Evolutionary conservation across 2,113 vertebrate species (phyloP).

Genomic region (Alethe diademata): DNA sequence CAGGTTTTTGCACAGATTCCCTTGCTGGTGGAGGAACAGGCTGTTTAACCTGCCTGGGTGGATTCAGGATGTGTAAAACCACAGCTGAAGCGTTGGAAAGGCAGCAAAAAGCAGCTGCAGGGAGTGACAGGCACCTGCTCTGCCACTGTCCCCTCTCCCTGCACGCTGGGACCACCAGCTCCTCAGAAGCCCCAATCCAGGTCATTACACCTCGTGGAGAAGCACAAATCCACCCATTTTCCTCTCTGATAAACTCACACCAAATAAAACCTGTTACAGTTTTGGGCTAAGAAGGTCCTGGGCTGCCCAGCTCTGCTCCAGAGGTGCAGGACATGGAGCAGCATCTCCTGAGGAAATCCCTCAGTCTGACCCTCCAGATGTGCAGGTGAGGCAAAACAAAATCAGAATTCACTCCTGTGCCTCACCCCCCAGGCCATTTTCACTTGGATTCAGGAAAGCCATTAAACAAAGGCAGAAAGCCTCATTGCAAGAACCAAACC

Average conservation of each 20-base stretch:
- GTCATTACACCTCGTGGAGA: fast-evolving
- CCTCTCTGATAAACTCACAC: background rate
- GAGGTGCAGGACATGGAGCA: background rate
- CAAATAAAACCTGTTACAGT: background rate
- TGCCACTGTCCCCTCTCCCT: background rate
- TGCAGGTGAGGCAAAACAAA: background rate
- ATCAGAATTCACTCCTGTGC: background rate
- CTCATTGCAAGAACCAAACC: background rate
- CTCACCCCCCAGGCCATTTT: background rate
- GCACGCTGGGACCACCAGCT: background rate
- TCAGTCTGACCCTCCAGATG: background rate
- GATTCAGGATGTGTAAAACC: background rate
- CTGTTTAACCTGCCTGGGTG: background rate
- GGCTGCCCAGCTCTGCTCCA: background rate
- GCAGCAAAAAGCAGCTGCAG: background rate
- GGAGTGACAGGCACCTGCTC: background rate
- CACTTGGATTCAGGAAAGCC: background rate
- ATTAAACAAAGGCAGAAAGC: background rate
- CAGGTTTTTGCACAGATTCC: background rate
- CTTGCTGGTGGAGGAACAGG: background rate
- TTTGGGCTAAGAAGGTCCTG: background rate
- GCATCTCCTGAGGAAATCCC: background rate
- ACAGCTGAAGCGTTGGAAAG: background rate
- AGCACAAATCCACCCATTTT: background rate
- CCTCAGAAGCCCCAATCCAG: background rate